Conservation (phyloP, 2,113 vertebrate genomes). For the Vulpes lagopus region DNA sequence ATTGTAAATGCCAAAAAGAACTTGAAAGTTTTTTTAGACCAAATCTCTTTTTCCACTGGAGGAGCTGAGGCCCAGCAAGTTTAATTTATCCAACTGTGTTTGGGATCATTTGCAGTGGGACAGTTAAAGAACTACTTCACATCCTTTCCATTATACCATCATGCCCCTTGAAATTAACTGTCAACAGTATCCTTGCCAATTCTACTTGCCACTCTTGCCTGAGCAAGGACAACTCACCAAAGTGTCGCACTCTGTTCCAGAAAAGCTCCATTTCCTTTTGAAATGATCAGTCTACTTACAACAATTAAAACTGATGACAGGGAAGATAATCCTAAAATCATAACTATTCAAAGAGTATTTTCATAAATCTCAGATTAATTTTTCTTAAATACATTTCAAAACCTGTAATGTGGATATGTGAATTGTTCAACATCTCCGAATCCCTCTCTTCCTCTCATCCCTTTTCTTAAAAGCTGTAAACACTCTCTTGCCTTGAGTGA, state of each 20-base stretch:
- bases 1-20: neutral
- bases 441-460: neutral
- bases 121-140: neutral
- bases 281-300: neutral
- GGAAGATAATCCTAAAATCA: neutral
- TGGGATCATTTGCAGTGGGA: neutral
- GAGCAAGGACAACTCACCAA: neutral
- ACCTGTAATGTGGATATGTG: neutral
- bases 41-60: slow-evolving; percentile 1
- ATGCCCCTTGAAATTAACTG: neutral
- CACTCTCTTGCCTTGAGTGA: neutral
- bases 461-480: neutral
- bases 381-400: slow-evolving; percentile 16
- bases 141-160: neutral
- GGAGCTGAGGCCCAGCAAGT: neutral
- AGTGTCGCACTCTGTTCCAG: neutral
- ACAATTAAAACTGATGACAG: neutral
- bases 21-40: neutral
- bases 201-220: neutral
- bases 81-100: neutral
- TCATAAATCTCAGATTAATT: neutral
- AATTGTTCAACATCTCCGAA: neutral
- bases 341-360: neutral
- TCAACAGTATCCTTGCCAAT: neutral
- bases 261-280: neutral